Evolutionary conservation across 2,113 vertebrate species (phyloP).

Genomic region (Engraulis encrasicolus): DNA sequence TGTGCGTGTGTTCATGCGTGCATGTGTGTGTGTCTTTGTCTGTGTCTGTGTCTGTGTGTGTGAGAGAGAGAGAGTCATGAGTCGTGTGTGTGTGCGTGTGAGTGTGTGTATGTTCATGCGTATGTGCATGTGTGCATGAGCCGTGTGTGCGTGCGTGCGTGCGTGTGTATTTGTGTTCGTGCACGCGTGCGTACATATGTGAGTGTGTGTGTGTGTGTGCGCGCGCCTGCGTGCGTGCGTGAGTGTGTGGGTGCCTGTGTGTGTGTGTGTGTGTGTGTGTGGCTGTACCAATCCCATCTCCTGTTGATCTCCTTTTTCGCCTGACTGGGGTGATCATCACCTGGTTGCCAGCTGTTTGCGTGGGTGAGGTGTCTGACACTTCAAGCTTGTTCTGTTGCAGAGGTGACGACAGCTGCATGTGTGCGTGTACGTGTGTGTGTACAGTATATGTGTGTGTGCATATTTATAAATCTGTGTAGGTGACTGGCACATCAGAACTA

Average conservation of each 20-base stretch:
- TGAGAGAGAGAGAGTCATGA: slow-evolving; percentile 42
- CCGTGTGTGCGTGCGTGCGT: too few species aligned
- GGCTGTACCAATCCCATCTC: too few species aligned
- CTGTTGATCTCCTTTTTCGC: slow-evolving; percentile 15
- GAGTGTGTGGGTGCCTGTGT: too few species aligned
- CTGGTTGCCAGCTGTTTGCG: slow-evolving; percentile 48
- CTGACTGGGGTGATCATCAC: slow-evolving; percentile 49
- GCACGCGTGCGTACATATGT: too few species aligned
- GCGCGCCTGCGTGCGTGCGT: too few species aligned
- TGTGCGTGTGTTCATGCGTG: too few species aligned
- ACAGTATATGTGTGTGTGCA: neutral
- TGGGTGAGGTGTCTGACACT: slow-evolving; percentile 40
- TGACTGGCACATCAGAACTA: slow-evolving; percentile 48
- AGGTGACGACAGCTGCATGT: slow-evolving; percentile 24
- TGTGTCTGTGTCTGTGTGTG: slow-evolving; percentile 44
- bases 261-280: neutral
- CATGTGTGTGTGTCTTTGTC: too few species aligned
- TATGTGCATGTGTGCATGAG: slow-evolving; percentile 43
- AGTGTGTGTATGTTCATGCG: slow-evolving; percentile 43
- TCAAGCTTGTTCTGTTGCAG: slow-evolving; percentile 46
- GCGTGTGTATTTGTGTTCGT: too few species aligned
- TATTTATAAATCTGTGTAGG: neutral
- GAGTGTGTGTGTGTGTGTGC: too few species aligned
- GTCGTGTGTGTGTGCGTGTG: too few species aligned
- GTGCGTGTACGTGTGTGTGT: neutral